Evolutionary conservation across 2,113 vertebrate genomes (phyloP).

Genomic region (Hypomesus transpacificus): DNA sequence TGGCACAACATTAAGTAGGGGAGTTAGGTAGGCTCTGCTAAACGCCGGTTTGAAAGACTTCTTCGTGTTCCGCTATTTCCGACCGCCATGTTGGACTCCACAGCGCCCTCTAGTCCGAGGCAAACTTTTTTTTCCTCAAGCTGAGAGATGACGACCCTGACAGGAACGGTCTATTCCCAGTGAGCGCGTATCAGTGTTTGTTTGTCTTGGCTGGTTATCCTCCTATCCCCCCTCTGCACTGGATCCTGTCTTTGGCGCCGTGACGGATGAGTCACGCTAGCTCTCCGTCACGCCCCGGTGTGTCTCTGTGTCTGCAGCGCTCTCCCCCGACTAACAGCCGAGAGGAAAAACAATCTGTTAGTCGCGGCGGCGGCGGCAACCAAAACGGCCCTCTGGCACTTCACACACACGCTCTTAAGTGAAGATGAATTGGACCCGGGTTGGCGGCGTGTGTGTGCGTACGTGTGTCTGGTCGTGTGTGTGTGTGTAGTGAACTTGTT

Average conservation of each 20-base stretch:
- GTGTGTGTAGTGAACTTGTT: constrained; percentile 5
- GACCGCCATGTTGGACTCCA: too few relatives aligned
- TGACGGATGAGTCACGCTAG: constrained; percentile 12
- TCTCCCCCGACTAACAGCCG: background rate
- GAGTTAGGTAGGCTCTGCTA: too few relatives aligned
- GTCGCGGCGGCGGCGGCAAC: too few relatives aligned
- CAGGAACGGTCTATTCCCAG: background rate
- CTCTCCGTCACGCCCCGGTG: background rate
- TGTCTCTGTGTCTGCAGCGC: constrained; percentile 16
- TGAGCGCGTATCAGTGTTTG: background rate
- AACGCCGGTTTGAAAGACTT: too few relatives aligned
- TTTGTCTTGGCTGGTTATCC: background rate
- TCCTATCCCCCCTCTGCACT: background rate
- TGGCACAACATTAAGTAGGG: too few relatives aligned
- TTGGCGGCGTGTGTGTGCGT: background rate
- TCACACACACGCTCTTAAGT: background rate
- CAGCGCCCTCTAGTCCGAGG: too few relatives aligned
- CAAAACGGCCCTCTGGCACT: constrained; percentile 7
- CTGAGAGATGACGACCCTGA: background rate
- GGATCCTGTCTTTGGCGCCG: background rate
- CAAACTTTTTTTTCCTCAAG: background rate
- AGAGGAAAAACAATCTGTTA: constrained; percentile 6
- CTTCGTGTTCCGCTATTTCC: too few relatives aligned
- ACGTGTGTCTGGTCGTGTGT: background rate
- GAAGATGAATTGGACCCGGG: constrained; percentile 1